These are phyloP conservation scores for Lordiphosa collinella DNA, from an alignment of 1,140 invertebrate genomes.

Conservation along the genomic window DNA sequence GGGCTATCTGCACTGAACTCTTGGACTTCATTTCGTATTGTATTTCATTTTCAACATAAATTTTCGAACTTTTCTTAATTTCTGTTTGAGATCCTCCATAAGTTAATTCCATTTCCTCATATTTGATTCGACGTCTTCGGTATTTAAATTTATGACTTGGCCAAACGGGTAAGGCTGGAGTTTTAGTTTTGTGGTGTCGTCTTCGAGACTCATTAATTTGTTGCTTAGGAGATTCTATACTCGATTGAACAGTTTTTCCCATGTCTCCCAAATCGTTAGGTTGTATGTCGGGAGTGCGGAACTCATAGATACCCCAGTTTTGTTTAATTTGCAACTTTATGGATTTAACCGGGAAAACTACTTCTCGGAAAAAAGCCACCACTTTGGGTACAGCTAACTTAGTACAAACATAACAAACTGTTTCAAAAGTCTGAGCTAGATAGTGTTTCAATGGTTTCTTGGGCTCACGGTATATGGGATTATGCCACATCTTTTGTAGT, in stretches of 20 bases:
- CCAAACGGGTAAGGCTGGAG: conserved; percentile 10
- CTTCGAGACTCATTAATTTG: neutral
- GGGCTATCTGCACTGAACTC: neutral
- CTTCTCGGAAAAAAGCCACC: conserved; percentile 5
- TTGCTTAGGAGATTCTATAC: neutral
- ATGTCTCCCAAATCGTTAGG: neutral
- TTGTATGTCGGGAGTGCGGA: conserved; percentile 31
- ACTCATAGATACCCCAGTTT: conserved; percentile 17
- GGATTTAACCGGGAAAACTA: neutral
- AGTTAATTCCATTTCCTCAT: conserved; percentile 1
- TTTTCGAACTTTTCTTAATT: neutral
- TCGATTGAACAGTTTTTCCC: too few species aligned
- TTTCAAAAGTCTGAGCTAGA: neutral
- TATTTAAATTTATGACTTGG: conserved; percentile 18
- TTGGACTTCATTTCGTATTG: too few species aligned
- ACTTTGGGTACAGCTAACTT: conserved; percentile 6
- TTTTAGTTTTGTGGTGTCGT: too few species aligned
- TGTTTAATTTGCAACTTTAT: neutral
- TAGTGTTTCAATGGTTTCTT: neutral
- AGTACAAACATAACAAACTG: conserved; percentile 6
- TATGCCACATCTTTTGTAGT: too few species aligned
- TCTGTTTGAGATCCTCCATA: neutral
- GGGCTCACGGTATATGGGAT: neutral
- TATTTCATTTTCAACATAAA: neutral
- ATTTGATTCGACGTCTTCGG: conserved; percentile 7